Conservation (phyloP, 2,113 vertebrate species). For the Natator depressus region DNA sequence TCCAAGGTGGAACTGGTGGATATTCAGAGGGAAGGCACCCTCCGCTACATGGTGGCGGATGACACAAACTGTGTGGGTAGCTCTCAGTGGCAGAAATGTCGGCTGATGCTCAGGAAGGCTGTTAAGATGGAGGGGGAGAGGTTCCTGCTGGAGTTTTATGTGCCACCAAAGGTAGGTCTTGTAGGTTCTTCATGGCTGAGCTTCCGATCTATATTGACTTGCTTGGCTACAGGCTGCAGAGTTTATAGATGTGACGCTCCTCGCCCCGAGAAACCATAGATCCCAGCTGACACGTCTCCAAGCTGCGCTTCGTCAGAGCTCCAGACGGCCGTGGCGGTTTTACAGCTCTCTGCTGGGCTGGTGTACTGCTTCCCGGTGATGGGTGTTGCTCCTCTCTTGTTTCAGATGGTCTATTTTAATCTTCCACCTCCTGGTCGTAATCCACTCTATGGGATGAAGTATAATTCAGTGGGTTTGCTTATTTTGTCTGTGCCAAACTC, state of each 20-base stretch:
- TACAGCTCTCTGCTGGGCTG: background rate
- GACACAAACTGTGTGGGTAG: constrained; percentile 90
- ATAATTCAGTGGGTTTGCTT: background rate
- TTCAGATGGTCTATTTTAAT: background rate
- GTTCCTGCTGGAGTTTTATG: constrained; percentile 97
- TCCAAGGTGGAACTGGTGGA: constrained; percentile 91
- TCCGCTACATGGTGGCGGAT: constrained; percentile 96
- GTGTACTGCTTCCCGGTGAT: background rate
- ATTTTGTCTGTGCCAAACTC: background rate
- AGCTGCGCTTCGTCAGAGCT: background rate
- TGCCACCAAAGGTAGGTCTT: constrained; percentile 92
- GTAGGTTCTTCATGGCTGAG: background rate
- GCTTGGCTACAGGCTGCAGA: background rate
- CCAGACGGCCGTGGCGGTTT: background rate
- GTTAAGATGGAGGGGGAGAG: constrained; percentile 87
- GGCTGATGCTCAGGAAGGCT: constrained; percentile 90
- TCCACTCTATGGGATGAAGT: background rate
- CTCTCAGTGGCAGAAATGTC: constrained; percentile 96
- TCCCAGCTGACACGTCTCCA: too few species aligned
- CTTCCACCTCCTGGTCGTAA: background rate
- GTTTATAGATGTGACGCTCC: background rate
- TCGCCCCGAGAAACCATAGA: background rate
- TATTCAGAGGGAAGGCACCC: constrained; percentile 93
- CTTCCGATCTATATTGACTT: background rate
- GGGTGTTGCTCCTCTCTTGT: too few species aligned